Percentiles rank a stretch among this genome's conserved stretches.
phyloP scores from a whole-genome alignment of 1,140 invertebrate species.

The Drosophila lowei region DNA sequence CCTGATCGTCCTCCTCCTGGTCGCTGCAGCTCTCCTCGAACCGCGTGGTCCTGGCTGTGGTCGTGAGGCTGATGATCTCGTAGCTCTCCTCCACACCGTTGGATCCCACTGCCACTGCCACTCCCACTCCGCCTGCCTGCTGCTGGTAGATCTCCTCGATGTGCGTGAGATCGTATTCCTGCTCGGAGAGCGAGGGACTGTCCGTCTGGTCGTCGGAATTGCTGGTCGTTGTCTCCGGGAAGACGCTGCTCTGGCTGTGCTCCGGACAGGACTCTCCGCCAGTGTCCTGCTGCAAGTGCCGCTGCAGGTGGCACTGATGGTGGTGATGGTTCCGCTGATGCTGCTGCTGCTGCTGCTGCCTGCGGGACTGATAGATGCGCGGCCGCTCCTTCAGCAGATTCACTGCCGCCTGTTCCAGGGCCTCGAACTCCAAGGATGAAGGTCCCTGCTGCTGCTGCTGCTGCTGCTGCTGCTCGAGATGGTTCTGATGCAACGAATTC shows the following conservation, averaged over 20 bases:
- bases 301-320: constrained; percentile 40
- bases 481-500: constrained; percentile 82
- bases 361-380: constrained; percentile 71
- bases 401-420: constrained; percentile 62
- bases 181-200: constrained; percentile 73
- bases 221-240: constrained; percentile 79
- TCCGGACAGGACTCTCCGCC: constrained; percentile 76
- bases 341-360: constrained; percentile 59
- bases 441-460: constrained; percentile 38
- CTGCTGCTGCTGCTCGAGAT: constrained; percentile 55
- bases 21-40: constrained; percentile 68
- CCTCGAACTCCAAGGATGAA: constrained; percentile 69
- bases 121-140: constrained; percentile 3
- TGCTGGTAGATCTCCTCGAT: constrained; percentile 77
- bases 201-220: constrained; percentile 80
- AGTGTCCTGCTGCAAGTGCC: constrained; percentile 44
- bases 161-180: constrained; percentile 74
- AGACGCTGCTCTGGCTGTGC: constrained; percentile 77
- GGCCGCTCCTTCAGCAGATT: constrained; percentile 65
- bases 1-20: constrained; percentile 26
- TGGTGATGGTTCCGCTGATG: constrained; percentile 24
- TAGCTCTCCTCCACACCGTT: constrained; percentile 58
- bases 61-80: constrained; percentile 74
- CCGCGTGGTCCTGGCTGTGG: constrained; percentile 66
- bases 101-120: constrained; percentile 3